Conservation (phyloP, 2,797 vertebrate species). For the Leptatherina wallacei region DNA sequence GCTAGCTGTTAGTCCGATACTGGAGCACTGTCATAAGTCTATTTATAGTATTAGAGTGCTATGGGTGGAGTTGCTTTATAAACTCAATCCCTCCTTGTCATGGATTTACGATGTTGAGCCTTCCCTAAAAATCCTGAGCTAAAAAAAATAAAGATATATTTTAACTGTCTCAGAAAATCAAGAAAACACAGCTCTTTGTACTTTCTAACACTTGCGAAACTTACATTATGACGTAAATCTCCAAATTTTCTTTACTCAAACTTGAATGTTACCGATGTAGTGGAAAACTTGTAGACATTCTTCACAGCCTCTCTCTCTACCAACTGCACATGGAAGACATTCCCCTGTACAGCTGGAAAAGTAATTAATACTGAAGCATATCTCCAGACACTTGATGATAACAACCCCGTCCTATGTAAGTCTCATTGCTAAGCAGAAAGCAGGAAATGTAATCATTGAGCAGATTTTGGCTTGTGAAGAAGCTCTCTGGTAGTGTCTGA, state of each 20-base stretch:
- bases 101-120: too few relatives aligned
- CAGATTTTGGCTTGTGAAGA: slow-evolving; percentile 39
- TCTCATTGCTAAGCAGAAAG: slow-evolving; percentile 49
- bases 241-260: background rate
- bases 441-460: slow-evolving; percentile 65
- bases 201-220: too few relatives aligned
- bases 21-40: too few relatives aligned
- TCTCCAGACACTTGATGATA: slow-evolving; percentile 67
- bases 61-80: too few relatives aligned
- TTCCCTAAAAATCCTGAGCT: too few relatives aligned
- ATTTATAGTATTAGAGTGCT: too few relatives aligned
- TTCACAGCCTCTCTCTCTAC: slow-evolving; percentile 15
- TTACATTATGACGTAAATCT: too few relatives aligned
- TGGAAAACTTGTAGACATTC: slow-evolving; percentile 21
- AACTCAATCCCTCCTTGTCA: too few relatives aligned
- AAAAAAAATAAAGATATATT: too few relatives aligned
- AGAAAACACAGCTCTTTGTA: too few relatives aligned
- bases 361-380: slow-evolving; percentile 69
- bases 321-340: slow-evolving; percentile 29
- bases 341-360: slow-evolving; percentile 67
- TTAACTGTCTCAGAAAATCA: too few relatives aligned
- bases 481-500: slow-evolving; percentile 56
- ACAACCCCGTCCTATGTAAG: slow-evolving; percentile 62
- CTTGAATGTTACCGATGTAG: slow-evolving; percentile 13
- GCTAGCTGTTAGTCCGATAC: too few relatives aligned